Evolutionary conservation across 2,113 vertebrate genomes (phyloP).

Genomic region (Egretta garzetta): DNA sequence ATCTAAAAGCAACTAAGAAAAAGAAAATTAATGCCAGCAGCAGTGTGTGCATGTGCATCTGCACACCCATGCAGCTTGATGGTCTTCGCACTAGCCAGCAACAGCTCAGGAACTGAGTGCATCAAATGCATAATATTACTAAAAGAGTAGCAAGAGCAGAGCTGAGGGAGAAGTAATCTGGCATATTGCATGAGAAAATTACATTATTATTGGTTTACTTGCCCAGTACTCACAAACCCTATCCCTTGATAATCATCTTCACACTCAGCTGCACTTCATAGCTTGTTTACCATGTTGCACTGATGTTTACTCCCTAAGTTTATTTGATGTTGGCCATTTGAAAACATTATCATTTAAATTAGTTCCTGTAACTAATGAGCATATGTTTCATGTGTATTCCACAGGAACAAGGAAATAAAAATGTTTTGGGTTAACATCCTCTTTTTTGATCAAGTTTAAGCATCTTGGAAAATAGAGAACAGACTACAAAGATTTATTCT

Average conservation of each 20-base stretch:
- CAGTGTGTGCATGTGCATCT: neutral
- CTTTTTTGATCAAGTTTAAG: neutral
- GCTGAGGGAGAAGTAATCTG: conserved; percentile 61
- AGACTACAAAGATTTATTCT: neutral
- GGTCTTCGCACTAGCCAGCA: neutral
- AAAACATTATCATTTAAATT: conserved; percentile 75
- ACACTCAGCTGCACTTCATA: conserved; percentile 72
- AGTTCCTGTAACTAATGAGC: conserved; percentile 71
- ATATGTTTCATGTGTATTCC: conserved; percentile 55
- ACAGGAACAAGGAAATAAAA: conserved; percentile 9
- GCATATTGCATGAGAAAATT: conserved; percentile 61
- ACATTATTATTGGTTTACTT: conserved; percentile 67
- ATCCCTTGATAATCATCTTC: conserved; percentile 70
- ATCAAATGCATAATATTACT: neutral
- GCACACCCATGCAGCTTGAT: neutral
- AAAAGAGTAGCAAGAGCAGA: conserved; percentile 5
- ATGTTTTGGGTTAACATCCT: neutral
- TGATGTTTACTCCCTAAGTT: conserved; percentile 65
- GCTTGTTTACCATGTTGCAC: conserved; percentile 66
- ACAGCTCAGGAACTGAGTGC: neutral
- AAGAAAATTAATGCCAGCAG: neutral
- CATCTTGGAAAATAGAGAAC: neutral
- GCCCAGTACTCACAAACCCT: conserved; percentile 36
- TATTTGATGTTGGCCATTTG: conserved; percentile 71
- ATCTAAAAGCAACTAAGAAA: neutral